Evolutionary conservation across 2,888 invertebrate genomes (phyloP), one percentile per base, ranked within the genome.

Genomic region (Troides aeacus): DNA sequence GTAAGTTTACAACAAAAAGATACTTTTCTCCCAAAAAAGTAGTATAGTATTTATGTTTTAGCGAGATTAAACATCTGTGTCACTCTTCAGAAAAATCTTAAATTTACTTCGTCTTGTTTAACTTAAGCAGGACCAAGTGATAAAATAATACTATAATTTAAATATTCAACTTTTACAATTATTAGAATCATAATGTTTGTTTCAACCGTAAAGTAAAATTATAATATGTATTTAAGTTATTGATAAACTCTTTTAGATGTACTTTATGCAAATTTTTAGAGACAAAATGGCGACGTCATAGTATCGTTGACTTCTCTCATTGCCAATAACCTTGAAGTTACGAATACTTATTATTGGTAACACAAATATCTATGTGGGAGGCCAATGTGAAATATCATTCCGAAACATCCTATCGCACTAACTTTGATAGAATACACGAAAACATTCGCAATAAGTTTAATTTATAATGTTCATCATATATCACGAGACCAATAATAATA

Each of bases 301-400:
- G 15, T 68, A 8, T 63, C 60, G 24, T 18, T 36, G 63, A 68
- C 36, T 59, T 36, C 42, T 58, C 64, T 12, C 39, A 24, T 65
- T 65, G 69, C 57, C 59, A 65, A 70, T 65, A 69, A 68, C 72
- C 72, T 72, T 72, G 72, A 65, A 59, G 46, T 46, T 15, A 50
- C 50, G 50, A 17, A 50, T 50, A 50, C 58, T 65, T 71, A 66
- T 69, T 63, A 72, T 72, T 66, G 39, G 56, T 64, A 50, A 30
- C 23, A 67, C 68, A 68, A 70, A 72, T 64, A 70, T 63, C 69
- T n/a, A 69, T 61, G 72, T 68, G 70, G 72, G 72, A 72, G 72
- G 72, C 66, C 63, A 65, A 65, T 39, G 56, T 64, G 50, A 57
- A 57, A 21, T 53, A 57, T 21, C 57, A 57, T 57, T 21, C 7